Base-by-base conservation (phyloP, 2,888 invertebrate species). In the Epistrophella euchroma region DNA sequence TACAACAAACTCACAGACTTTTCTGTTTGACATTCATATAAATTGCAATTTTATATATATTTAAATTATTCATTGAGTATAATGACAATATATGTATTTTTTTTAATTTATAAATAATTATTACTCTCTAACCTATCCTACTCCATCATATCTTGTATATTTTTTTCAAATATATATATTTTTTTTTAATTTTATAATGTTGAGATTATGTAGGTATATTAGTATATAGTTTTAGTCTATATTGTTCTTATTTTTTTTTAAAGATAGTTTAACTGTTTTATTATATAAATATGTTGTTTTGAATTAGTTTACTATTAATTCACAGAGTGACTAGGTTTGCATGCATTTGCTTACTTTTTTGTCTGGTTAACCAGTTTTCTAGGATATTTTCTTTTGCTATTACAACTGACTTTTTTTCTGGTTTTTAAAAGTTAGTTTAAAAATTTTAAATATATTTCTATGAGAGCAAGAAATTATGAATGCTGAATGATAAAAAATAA, bases 91-190 rank as follows among this genome's bases (percentile, higher is more conserved):
- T 43, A 50, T 62, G 35, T 80, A 17, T 43, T 52, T 50, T n/a
- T n/a, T 50, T 52, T 52, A 7, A 68, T 73, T 78, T 43, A 43
- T 79, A 72, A 76, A 68, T 85, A 85, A 81, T 66, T 47, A 81
- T 68, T 85, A 81, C 76, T 85, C 81, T 50, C 85, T 85, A 85
- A 73, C 85, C 85, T 85, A 85, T 60, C 81, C 85, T 85, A 85
- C 72, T 55, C 47, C 68, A 81, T 68, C 71, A 22, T 73, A 66
- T 77, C 75, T 77, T 81, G 81, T 81, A 81, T 81, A 85, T 80
- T 76, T 76, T 79, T 78, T 77, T 77, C 40, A 80, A 70, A 62
- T n/a, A 62, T 80, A 76, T 70, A 52, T 72, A 37, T 56, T 37
- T 37, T 62, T 62, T 45, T 37, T 37, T 32, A 28, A 68, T 64